phyloP scores from a whole-genome alignment of 2,888 invertebrate species.

The Lycophotia porphyrea region DNA sequence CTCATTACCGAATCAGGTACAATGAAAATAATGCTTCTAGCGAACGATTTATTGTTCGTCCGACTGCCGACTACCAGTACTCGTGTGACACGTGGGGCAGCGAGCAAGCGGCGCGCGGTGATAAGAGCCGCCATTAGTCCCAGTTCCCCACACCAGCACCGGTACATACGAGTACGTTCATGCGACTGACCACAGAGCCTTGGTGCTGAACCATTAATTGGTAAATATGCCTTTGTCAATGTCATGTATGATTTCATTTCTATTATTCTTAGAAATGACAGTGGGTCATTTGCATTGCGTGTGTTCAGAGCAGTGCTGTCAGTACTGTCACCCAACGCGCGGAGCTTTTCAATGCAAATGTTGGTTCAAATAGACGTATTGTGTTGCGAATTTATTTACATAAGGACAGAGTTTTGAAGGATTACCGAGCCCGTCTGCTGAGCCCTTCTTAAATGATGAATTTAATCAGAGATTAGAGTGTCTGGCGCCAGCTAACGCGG shows the following conservation, averaged over 20 bases:
- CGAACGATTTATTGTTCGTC: constrained; percentile 43
- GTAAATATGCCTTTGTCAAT: constrained; percentile 52
- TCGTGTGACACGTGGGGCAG: constrained; percentile 6
- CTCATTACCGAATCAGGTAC: constrained; percentile 52
- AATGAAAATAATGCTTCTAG: constrained; percentile 52
- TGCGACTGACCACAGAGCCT: constrained; percentile 17
- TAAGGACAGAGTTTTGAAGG: constrained; percentile 54
- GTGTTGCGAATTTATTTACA: constrained; percentile 54
- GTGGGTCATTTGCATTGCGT: constrained; percentile 44
- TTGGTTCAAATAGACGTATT: constrained; percentile 34
- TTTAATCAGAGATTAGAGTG: constrained; percentile 62
- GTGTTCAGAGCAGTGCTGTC: constrained; percentile 12
- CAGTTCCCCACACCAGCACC: background rate
- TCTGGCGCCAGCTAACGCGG: constrained; percentile 31
- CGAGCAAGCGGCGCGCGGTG: background rate
- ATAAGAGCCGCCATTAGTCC: constrained; percentile 19
- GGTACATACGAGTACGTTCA: background rate
- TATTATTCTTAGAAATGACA: constrained; percentile 53
- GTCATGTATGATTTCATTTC: constrained; percentile 43
- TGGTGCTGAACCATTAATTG: constrained; percentile 47
- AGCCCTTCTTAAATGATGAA: constrained; percentile 57
- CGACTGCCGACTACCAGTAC: background rate
- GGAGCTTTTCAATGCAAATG: constrained; percentile 37
- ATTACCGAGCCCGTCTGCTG: constrained; percentile 42
- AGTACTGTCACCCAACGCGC: constrained; percentile 18